Base-by-base conservation (phyloP, 2,113 vertebrate species). In the Argyrosomus japonicus region DNA sequence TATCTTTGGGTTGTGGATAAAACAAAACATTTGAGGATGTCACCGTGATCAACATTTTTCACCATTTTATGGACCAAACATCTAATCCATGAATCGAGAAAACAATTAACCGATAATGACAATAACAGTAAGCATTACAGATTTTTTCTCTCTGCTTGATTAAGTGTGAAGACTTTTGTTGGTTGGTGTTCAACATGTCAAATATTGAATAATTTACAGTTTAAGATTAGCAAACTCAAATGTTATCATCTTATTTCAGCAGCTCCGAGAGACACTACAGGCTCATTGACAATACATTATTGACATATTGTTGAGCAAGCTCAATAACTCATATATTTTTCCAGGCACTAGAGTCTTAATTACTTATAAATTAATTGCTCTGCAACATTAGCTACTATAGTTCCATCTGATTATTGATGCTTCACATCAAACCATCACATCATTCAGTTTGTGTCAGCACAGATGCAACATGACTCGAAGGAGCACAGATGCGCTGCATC, bases 401-500 rank as follows among this genome's bases (percentile, higher is more conserved):
- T 68, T 79, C 48, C 53, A 60, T 70, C 62, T 19, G 54, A 88
- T 90, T 81, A 85, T 81, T 88, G 87, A 90, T 84, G 85, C 23
- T 17, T 50, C 54, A 25, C 19, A 67, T 74, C 58, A 65, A 85
- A 77, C 54, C 36, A 54, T 69, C 23, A 4, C 71, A 84, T 78
- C 27, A 23, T 43, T 87, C 68, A 86, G 61, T 82, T 68, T 84
- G 76, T 74, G 21, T 81, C 29, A 53, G 65, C n/a, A 69, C 75
- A 88, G 68, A 88, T 70, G 78, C 65, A 73, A 77, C 68, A 69
- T 63, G 75, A 82, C 74, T 76, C 25, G 21, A 70, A 90, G 78
- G 53, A 85, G 75, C 81, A 75, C 84, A 90, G 87, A 85, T 87
- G 87, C 5, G n/a, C 77, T 53, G 65, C 27, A 18, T 87, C 78